Evolutionary conservation across 2,797 vertebrate genomes (phyloP).

Genomic region (Coccyzus lansbergi): DNA sequence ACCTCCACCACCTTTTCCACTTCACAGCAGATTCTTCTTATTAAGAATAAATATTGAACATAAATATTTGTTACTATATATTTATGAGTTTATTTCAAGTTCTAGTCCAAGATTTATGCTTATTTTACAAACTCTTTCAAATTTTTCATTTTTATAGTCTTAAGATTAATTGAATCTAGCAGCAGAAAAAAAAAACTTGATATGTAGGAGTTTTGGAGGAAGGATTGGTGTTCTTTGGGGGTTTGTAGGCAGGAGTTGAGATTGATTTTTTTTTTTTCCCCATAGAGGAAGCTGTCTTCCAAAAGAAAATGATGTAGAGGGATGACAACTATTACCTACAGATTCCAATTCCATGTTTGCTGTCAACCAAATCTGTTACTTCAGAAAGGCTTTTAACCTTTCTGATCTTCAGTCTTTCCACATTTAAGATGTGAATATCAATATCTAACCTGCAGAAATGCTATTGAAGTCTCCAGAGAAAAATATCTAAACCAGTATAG

Average conservation of each 20-base stretch:
- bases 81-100: not conserved
- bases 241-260: too few species aligned
- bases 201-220: fast-evolving
- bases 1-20: not conserved
- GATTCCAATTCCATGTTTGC: not conserved
- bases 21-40: not conserved
- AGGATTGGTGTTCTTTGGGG: fast-evolving
- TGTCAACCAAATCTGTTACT: not conserved
- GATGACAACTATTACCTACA: not conserved
- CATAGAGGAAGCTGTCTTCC: not conserved
- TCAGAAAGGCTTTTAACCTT: not conserved
- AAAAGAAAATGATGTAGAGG: not conserved
- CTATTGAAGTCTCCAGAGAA: not conserved
- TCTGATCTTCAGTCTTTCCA: not conserved
- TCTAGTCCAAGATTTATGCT: not conserved
- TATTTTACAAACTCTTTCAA: not conserved
- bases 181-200: not conserved
- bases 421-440: not conserved
- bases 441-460: not conserved
- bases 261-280: not conserved
- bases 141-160: not conserved
- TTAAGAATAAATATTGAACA: not conserved
- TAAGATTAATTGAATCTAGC: not conserved
- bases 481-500: not conserved
- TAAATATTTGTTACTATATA: not conserved